These are phyloP conservation scores for Egretta garzetta DNA, from an alignment of 2,113 vertebrate species.

Conservation along the genomic window DNA sequence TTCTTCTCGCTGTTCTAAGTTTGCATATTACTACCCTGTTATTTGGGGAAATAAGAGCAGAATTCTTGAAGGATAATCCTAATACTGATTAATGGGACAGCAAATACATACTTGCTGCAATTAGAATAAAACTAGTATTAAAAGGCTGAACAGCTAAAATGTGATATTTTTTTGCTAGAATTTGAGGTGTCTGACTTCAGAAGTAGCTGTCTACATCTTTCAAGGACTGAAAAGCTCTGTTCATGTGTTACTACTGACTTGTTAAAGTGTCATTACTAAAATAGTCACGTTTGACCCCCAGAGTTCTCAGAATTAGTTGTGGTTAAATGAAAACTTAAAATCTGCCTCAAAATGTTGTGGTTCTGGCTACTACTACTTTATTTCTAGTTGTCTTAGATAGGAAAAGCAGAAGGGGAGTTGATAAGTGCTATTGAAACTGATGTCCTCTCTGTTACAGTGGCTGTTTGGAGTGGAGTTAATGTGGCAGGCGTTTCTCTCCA, in stretches of 20 bases:
- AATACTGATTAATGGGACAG: neutral
- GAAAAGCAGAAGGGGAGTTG: neutral
- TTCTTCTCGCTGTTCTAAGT: neutral
- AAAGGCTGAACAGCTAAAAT: neutral
- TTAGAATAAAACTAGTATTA: neutral
- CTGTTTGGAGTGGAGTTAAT: constrained; percentile 94
- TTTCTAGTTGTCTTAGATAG: neutral
- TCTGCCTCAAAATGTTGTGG: neutral
- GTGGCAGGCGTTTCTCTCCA: constrained; percentile 93
- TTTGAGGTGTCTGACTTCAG: neutral
- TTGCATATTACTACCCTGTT: neutral
- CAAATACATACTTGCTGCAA: neutral
- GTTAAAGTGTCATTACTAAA: neutral
- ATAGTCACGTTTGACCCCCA: neutral
- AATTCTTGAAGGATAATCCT: neutral
- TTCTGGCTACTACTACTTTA: neutral
- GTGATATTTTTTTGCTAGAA: neutral
- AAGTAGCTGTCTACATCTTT: neutral
- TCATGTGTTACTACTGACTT: neutral
- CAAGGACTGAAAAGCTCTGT: neutral
- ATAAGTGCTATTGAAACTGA: neutral
- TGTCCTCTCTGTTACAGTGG: constrained; percentile 74
- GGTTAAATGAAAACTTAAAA: neutral
- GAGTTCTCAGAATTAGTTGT: neutral
- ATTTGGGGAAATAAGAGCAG: neutral